Conservation (phyloP, 2,797 vertebrate genomes). For the Hoplostethus atlanticus region DNA sequence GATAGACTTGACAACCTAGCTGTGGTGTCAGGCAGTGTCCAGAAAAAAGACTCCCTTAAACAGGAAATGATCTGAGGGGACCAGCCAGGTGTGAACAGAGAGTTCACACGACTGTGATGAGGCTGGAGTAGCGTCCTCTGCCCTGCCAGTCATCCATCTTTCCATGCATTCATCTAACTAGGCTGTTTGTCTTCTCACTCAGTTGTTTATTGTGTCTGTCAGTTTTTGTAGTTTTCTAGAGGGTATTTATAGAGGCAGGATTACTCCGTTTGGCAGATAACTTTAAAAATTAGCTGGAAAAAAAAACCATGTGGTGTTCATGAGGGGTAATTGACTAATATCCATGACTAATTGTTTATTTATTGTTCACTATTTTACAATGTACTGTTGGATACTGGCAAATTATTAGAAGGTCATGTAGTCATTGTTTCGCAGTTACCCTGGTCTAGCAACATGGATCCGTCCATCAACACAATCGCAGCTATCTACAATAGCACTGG, state of each 20-base stretch:
- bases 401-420: not conserved
- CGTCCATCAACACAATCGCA: not conserved
- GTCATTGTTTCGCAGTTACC: not conserved
- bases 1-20: conserved; percentile 48
- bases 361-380: not conserved
- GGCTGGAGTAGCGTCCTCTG: not conserved
- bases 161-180: not conserved
- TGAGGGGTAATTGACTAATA: not conserved
- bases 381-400: not conserved
- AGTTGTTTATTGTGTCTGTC: not conserved
- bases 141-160: not conserved
- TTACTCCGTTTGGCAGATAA: not conserved
- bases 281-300: not conserved
- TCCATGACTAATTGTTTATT: not conserved
- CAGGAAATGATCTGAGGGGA: not conserved
- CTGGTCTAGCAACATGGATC: not conserved
- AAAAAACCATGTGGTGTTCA: not conserved
- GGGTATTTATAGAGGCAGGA: not conserved
- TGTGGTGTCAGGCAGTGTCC: conserved; percentile 22
- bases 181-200: no score
- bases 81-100: conserved; percentile 5
- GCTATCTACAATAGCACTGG: not conserved
- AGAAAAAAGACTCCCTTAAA: conserved; percentile 31
- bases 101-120: not conserved
- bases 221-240: not conserved